phyloP scores from a whole-genome alignment of 2,797 vertebrate species.

The Rhincodon typus region DNA sequence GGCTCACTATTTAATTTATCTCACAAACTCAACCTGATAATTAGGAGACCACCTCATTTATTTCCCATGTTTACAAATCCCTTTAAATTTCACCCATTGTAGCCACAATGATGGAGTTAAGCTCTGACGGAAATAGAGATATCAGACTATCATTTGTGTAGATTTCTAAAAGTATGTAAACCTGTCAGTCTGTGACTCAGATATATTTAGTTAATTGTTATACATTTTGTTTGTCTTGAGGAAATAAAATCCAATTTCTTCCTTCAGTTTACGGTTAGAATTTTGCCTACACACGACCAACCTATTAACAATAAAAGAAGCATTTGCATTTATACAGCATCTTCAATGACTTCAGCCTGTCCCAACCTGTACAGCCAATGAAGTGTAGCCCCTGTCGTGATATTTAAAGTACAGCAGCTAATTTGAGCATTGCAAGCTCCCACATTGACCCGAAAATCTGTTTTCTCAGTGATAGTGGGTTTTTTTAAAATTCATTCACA shows the following conservation, averaged over 20 bases:
- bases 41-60: too few species aligned
- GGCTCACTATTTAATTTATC: too few species aligned
- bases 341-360: too few species aligned
- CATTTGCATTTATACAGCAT: too few species aligned
- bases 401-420: too few species aligned
- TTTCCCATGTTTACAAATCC: too few species aligned
- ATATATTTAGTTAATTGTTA: neutral
- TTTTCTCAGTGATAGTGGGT: neutral
- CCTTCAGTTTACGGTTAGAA: neutral
- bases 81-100: neutral
- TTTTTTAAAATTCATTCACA: too few species aligned
- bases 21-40: too few species aligned
- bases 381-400: too few species aligned
- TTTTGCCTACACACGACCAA: neutral
- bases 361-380: too few species aligned
- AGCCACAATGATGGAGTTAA: neutral
- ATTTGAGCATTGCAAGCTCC: too few species aligned
- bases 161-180: neutral
- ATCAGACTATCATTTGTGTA: neutral
- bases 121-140: neutral
- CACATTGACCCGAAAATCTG: neutral
- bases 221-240: neutral
- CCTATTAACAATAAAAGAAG: neutral
- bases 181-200: neutral
- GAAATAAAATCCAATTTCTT: neutral